A percentile compares a stretch with the other conserved stretches of the same genome.
These are phyloP conservation scores for Fissipunctia ypsillon DNA, from an alignment of 2,888 invertebrate species.

Conservation along the genomic window DNA sequence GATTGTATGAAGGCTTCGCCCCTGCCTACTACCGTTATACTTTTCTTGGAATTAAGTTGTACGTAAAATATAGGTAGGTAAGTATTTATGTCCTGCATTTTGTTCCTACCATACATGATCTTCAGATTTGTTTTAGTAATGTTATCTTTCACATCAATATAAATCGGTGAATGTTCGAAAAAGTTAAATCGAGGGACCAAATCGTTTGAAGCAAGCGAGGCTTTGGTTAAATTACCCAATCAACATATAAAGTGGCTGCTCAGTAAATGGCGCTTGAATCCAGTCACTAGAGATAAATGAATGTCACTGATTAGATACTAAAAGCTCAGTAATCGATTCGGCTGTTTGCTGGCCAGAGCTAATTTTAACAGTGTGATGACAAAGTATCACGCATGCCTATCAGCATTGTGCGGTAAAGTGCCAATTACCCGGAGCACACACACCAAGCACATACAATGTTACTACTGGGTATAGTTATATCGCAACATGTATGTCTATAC, in stretches of 20 bases:
- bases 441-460: slow-evolving; percentile 36
- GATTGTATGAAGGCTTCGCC: too few relatives aligned
- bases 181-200: slow-evolving; percentile 73
- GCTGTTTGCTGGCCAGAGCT: slow-evolving; percentile 69
- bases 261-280: slow-evolving; percentile 79
- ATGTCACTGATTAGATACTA: slow-evolving; percentile 79
- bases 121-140: slow-evolving; percentile 19
- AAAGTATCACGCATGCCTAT: slow-evolving; percentile 53
- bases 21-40: too few relatives aligned
- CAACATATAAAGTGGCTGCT: slow-evolving; percentile 85
- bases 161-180: slow-evolving; percentile 53
- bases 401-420: slow-evolving; percentile 41
- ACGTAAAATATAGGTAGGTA: too few relatives aligned
- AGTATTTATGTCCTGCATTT: slow-evolving; percentile 3
- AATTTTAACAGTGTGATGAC: slow-evolving; percentile 63
- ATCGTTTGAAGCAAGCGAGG: slow-evolving; percentile 75
- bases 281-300: slow-evolving; percentile 80
- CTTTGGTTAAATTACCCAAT: slow-evolving; percentile 83
- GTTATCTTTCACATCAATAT: slow-evolving; percentile 27
- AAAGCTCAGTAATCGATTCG: slow-evolving; percentile 72
- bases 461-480: slow-evolving; percentile 26
- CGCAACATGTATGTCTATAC: slow-evolving; percentile 16
- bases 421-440: slow-evolving; percentile 42
- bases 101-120: neutral
- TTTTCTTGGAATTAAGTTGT: slow-evolving; percentile 11